A percentile compares a stretch with the other conserved stretches of the same genome.
Evolutionary conservation across 1,140 invertebrate species (phyloP).

Genomic region (Caerostris extrusa): DNA sequence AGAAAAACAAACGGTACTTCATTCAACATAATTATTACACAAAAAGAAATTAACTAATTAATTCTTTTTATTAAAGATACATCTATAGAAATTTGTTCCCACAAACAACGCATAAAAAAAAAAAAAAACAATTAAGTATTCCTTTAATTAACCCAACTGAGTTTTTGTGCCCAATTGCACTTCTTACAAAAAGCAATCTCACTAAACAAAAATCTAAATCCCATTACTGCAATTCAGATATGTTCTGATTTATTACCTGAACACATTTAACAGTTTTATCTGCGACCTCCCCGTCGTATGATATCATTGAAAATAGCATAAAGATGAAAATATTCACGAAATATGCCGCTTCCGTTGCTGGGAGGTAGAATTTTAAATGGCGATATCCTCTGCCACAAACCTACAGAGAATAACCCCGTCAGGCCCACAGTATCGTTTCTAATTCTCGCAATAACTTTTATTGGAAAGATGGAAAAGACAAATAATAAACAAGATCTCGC

Average conservation of each 20-base stretch:
- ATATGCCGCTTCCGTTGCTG: no score
- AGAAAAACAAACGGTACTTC: no score
- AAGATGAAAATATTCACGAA: neutral
- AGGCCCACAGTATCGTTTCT: neutral
- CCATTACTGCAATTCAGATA: neutral
- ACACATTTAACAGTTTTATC: neutral
- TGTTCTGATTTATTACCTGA: neutral
- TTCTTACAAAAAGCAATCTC: neutral
- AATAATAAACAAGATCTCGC: neutral
- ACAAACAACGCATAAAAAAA: no score
- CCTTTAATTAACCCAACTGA: no score
- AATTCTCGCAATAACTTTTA: neutral
- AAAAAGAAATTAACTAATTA: no score
- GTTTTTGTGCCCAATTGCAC: no score
- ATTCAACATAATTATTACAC: no score
- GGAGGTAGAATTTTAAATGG: no score
- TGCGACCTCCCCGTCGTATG: neutral
- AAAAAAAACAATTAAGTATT: no score
- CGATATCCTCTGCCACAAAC: neutral
- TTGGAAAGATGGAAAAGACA: neutral
- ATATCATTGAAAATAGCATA: neutral
- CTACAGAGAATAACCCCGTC: neutral
- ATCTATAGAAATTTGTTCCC: no score
- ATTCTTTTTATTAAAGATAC: no score
- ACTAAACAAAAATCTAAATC: neutral